Percentiles rank a stretch among this genome's conserved stretches.
phyloP scores from a whole-genome alignment of 2,113 vertebrate species.

The Eulacestoma nigropectus region DNA sequence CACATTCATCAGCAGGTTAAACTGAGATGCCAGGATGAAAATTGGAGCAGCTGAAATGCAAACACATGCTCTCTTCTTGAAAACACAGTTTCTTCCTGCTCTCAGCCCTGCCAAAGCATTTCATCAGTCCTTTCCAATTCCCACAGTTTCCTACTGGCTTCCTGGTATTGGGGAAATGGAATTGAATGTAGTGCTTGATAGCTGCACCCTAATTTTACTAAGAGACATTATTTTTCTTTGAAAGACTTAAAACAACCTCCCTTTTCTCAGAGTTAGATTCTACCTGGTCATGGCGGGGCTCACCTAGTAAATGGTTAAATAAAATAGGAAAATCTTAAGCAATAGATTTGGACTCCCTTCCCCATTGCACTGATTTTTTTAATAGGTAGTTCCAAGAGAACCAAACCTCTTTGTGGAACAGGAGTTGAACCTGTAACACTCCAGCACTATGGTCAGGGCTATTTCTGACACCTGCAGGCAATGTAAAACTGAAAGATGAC shows the following conservation, averaged over 20 bases:
- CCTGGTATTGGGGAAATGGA: not conserved
- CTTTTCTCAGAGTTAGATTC: not conserved
- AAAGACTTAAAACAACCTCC: not conserved
- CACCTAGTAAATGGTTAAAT: not conserved
- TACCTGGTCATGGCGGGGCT: not conserved
- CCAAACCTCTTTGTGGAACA: not conserved
- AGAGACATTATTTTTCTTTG: not conserved
- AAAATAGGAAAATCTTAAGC: not conserved
- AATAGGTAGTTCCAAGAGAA: not conserved
- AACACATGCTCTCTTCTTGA: not conserved
- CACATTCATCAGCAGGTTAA: conserved; percentile 9
- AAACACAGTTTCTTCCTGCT: not conserved
- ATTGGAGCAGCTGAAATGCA: not conserved
- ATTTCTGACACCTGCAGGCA: not conserved
- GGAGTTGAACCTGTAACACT: too few relatives aligned
- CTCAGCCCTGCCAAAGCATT: not conserved
- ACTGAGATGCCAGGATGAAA: conserved; percentile 9
- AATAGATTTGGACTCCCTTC: not conserved
- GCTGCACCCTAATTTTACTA: not conserved
- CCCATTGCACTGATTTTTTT: not conserved
- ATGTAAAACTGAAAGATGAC: not conserved
- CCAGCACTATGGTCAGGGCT: not conserved
- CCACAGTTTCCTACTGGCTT: not conserved
- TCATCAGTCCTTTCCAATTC: not conserved
- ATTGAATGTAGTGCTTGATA: not conserved